Evolutionary conservation across 2,797 vertebrate genomes (phyloP).

Genomic region (Orestias chungarensis): DNA sequence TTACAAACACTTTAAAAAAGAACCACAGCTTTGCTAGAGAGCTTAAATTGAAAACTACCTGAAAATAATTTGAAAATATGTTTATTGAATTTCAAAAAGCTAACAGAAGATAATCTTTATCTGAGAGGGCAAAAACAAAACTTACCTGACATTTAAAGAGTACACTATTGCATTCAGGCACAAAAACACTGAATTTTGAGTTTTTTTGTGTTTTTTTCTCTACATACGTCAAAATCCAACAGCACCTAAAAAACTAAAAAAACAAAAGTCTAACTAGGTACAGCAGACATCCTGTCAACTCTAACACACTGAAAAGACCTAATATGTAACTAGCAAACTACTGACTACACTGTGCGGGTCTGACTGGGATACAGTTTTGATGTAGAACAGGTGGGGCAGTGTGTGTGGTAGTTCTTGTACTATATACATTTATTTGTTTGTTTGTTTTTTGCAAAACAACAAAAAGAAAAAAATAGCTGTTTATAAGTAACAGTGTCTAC

Average conservation of each 20-base stretch:
- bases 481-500: background rate
- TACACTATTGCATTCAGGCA: background rate
- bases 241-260: background rate
- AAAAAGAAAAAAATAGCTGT: background rate
- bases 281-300: background rate
- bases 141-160: background rate
- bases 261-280: background rate
- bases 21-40: conserved; percentile 36
- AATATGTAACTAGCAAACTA: background rate
- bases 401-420: background rate
- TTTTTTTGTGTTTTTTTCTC: background rate
- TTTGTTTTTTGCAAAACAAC: background rate
- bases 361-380: background rate
- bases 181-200: background rate
- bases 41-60: conserved; percentile 47
- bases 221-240: background rate
- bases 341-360: background rate
- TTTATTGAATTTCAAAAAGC: conserved; percentile 26
- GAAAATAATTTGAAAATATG: conserved; percentile 44
- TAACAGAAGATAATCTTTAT: conserved; percentile 19
- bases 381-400: background rate
- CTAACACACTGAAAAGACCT: background rate
- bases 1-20: conserved; percentile 63
- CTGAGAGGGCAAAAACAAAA: background rate
- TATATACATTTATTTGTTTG: background rate